phyloP scores from a whole-genome alignment of 1,140 invertebrate species.

The Aphelinus certus region DNA sequence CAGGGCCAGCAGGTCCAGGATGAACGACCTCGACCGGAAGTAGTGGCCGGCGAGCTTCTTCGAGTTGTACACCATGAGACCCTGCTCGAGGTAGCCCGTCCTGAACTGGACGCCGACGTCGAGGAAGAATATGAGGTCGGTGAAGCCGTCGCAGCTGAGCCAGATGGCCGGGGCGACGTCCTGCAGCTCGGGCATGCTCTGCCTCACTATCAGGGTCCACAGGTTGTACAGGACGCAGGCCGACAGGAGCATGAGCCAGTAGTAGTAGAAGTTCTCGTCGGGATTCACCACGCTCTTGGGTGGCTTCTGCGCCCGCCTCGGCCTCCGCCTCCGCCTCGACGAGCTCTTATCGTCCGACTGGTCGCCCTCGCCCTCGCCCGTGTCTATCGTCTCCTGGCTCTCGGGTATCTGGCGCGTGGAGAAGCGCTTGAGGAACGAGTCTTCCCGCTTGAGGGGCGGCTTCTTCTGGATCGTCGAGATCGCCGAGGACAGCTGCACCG shows the following conservation, averaged over 20 bases:
- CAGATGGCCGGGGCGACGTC: constrained; percentile 76
- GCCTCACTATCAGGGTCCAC: constrained; percentile 94
- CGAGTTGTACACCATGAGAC: constrained; percentile 91
- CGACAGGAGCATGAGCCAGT: constrained; percentile 91
- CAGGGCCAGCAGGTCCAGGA: constrained; percentile 86
- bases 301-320: constrained; percentile 72
- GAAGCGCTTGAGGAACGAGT: constrained; percentile 94
- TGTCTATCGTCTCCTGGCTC: constrained; percentile 79
- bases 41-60: constrained; percentile 91
- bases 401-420: constrained; percentile 91
- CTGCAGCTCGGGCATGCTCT: constrained; percentile 91
- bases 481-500: constrained; percentile 89
- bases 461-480: constrained; percentile 75
- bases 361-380: constrained; percentile 71
- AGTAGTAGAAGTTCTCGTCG: constrained; percentile 94
- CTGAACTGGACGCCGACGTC: constrained; percentile 91
- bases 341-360: constrained; percentile 68
- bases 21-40: constrained; percentile 83
- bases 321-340: constrained; percentile 68
- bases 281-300: constrained; percentile 92
- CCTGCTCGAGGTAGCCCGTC: constrained; percentile 95
- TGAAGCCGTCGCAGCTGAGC: constrained; percentile 83
- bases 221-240: constrained; percentile 92
- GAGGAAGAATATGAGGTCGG: constrained; percentile 86
- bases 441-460: constrained; percentile 88